Base-by-base conservation (phyloP, 1,140 invertebrate genomes). In the Leptinotarsa texana region DNA sequence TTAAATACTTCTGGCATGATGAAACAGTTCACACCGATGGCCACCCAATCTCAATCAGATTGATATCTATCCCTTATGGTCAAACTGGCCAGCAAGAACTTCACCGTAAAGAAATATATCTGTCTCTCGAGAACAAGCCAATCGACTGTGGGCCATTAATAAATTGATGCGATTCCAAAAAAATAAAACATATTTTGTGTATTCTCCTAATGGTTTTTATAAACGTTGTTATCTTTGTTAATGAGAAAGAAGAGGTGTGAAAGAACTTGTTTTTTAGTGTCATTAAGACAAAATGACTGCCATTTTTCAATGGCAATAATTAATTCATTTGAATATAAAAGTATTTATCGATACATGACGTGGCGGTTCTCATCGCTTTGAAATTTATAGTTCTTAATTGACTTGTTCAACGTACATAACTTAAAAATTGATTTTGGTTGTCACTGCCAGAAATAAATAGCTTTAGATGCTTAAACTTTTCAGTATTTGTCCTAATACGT, bases 251-350 rank as follows among this genome's bases (percentile, higher is more conserved):
- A 65, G 75, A 80, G 79, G 79, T 76, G 79, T 79, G 79, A 80
- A 78, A 75, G 72, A 79, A 80, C 79, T 80, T 77, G 78, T 80
- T 80, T 78, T 79, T 78, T 76, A 51, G 68, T 80, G 72, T 75
- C 78, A 79, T 80, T 80, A 80, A 79, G 75, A 62, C 57, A 74
- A 79, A 79, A 79, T 79, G 75, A 80, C 74, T 68, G 78, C 79
- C 68, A 80, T 80, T 79, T 79, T 77, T 79, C 79, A 79, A 77
- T 80, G 73, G 73, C 65, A 75, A 79, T 80, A 80, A 80, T 79
- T 79, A 79, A 79, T 79, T 79, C 77, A 80, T 80, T 80, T 79
- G 75, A 79, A 79, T 80, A 80, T 77, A 77, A 79, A 80, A 79
- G 78, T 79, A 78, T 79, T 80, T 80, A 79, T 80, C 79, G 75